Percentiles rank a stretch among this genome's conserved stretches.
Evolutionary conservation across 2,888 invertebrate species (phyloP).

Genomic region (Actias luna): DNA sequence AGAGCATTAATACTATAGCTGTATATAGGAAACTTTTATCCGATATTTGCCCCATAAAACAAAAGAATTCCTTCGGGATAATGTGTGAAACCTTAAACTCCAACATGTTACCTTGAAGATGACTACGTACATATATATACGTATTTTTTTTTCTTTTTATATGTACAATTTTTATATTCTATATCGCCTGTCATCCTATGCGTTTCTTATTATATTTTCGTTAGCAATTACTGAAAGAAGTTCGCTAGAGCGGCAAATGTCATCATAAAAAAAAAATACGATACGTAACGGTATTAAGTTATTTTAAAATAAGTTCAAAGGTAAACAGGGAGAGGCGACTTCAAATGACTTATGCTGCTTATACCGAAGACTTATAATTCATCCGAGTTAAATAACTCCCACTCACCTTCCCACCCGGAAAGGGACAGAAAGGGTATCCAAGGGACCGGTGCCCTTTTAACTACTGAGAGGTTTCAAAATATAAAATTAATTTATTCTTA

Average conservation of each 20-base stretch:
- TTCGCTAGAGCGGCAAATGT: background rate
- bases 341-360: constrained; percentile 11
- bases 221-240: too few species aligned
- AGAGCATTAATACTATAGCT: too few species aligned
- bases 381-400: constrained; percentile 10
- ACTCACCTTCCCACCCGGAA: constrained; percentile 1
- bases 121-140: too few species aligned
- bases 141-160: too few species aligned
- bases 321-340: background rate
- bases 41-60: too few species aligned
- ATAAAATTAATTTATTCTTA: constrained; percentile 17
- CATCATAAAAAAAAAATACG: background rate
- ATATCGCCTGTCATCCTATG: too few species aligned
- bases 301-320: background rate
- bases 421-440: constrained; percentile 9
- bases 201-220: too few species aligned
- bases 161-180: too few species aligned
- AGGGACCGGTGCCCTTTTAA: constrained; percentile 13
- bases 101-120: too few species aligned
- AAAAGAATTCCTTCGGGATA: too few species aligned
- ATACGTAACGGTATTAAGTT: background rate
- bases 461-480: constrained; percentile 8
- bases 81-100: too few species aligned
- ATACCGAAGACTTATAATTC: constrained; percentile 7
- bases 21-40: too few species aligned